Evolutionary conservation across 23 tunicate species (phyloP), one percentile per base, ranked within the genome.

Genomic region (Diplosoma virens): DNA sequence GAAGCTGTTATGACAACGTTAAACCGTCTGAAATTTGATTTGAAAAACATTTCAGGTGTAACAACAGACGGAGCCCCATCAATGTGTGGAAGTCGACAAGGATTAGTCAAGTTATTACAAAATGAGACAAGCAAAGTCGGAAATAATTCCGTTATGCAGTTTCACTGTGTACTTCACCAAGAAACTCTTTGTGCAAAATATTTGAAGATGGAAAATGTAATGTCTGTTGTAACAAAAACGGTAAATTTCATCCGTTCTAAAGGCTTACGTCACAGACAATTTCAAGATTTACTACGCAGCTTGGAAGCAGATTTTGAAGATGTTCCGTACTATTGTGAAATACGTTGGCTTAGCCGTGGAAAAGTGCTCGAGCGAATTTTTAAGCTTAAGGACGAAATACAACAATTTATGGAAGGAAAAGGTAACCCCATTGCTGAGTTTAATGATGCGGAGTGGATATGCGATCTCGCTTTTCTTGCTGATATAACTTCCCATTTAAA

Each of bases 131-230:
- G n/a, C n/a, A 59, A 80, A 53, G 58, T 18, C 11, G 35, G 72
- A 23, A 77, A 77, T 77, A 63, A 60, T 63, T 17, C 72, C 26
- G 58, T 60, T 48, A 80, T 76, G 69, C 67, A 60, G 29, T 78
- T 60, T 66, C 82, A 78, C 41, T 78, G 82, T 33, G 24, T 78
- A 35, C 36, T 78, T 9, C 82, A 78, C 73, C 82, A 78, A 78
- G 59, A 78, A 25, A 61, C 36, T 41, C 33, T 78, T 34, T 61
- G 82, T 30, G 82, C 82, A 5, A 78, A 78, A 66, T 61, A 72
- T 25, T 7, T 78, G 58, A 60, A 78, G 25, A 34, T 78, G 56
- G 37, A 26, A 17, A 35, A 78, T 78, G 73, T 78, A 32, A 78
- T 63, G 82, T n/a, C n/a, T 16, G 58, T 61, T 9, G 82, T 78